Conservation (phyloP, 2,797 vertebrate genomes). For the Balearica regulorum region DNA sequence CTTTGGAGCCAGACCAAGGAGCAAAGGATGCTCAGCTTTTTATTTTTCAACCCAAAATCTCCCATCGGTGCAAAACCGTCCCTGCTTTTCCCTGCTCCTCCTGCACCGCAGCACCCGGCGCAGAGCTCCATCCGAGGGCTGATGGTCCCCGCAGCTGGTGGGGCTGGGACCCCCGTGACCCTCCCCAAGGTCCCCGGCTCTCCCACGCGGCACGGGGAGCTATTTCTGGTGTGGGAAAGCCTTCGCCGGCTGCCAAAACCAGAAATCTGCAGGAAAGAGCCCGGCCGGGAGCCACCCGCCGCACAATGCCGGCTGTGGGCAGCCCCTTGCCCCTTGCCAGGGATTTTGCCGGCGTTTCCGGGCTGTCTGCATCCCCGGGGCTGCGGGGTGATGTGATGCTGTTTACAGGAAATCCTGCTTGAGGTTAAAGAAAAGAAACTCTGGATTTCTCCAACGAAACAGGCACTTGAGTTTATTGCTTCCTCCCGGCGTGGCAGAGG, state of each 20-base stretch:
- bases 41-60: neutral
- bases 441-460: neutral
- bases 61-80: rapidly evolving
- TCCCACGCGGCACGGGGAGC: neutral
- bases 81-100: neutral
- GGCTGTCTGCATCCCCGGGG: neutral
- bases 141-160: neutral
- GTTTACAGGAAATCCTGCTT: neutral
- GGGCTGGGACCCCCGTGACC: neutral
- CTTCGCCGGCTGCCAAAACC: neutral
- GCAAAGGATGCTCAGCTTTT: neutral
- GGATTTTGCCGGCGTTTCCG: neutral
- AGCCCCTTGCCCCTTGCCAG: neutral
- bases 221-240: neutral
- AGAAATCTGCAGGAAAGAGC: neutral
- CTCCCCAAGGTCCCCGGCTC: neutral
- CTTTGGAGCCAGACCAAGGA: rapidly evolving
- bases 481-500: neutral
- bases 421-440: neutral
- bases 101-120: neutral
- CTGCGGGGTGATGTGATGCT: neutral
- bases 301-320: neutral
- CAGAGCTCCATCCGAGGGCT: neutral
- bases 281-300: rapidly evolving
- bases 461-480: neutral